Evolutionary conservation across 2,113 vertebrate species (phyloP), one percentile per base, ranked within the genome.

Genomic region (Condylura cristata): DNA sequence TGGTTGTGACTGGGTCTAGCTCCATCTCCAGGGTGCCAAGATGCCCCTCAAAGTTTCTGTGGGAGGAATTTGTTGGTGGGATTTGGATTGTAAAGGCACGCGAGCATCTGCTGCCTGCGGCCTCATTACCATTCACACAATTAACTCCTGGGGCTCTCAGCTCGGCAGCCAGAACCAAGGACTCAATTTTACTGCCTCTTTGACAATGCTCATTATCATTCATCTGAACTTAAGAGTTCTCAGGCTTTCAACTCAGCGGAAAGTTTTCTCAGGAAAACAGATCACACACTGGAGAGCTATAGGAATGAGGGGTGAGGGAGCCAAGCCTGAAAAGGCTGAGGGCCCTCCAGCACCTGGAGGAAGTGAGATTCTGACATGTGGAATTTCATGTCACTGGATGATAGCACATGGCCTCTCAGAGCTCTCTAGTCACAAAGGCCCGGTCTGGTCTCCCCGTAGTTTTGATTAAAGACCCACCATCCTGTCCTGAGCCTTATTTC

Each of bases 81-180:
- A 98, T 98, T 98, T 97, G 98, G 98, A 98, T 99, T 99, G 99
- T 99, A 99, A 99, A 99, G 99, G 99, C 99, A 99, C 98, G 98
- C 98, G 99, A 99, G 99, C 99, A 99, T 99, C 99, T 99, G 99
- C 98, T 97, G 98, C 98, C 98, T 99, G n/a, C 98, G 95, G 98
- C 97, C 98, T 99, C 98, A 99, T 99, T 99, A 99, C 95, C 98
- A 99, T 99, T 98, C 98, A 98, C 98, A 99, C 98, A 99, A 99
- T 99, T 98, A 98, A 98, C 98, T 98, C 98, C 97, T 97, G 98
- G 88, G 97, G 98, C 97, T 98, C 97, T 96, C 63, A 18, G 95
- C 97, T 98, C 71, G 85, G 97, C 98, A 89, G 98, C 96, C 94
- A 97, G 97, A 96, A 93, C 70, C 14, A 85, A 85, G 93, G 96